Conservation (phyloP, 2,797 vertebrate species). For the Selene dorsalis region DNA sequence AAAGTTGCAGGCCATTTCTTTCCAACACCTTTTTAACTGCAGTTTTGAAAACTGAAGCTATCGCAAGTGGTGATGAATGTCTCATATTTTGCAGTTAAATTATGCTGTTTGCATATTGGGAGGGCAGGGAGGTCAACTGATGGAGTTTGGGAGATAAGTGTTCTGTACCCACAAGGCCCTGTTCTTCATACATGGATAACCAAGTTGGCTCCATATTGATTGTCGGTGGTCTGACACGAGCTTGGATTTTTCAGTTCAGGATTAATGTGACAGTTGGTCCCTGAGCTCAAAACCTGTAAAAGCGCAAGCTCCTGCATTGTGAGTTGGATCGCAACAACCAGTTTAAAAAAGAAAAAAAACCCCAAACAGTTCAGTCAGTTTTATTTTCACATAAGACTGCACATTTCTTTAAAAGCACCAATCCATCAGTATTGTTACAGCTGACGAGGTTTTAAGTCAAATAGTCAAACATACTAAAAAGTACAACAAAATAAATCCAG, state of each 20-base stretch:
- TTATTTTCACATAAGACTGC: slow-evolving; percentile 17
- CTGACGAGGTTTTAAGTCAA: slow-evolving; percentile 3
- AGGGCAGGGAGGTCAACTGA: slow-evolving; percentile 48
- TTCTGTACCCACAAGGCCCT: slow-evolving; percentile 65
- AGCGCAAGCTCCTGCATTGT: not conserved
- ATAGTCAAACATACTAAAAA: not conserved
- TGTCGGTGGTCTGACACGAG: slow-evolving; percentile 7
- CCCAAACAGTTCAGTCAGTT: no score
- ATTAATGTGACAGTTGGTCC: not conserved
- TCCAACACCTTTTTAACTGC: slow-evolving; percentile 15
- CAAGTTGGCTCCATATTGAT: slow-evolving; percentile 27
- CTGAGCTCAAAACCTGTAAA: slow-evolving; percentile 2
- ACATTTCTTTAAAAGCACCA: not conserved
- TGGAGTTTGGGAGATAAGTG: slow-evolving; percentile 61
- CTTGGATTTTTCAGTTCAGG: slow-evolving; percentile 12
- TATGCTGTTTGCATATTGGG: slow-evolving; percentile 49
- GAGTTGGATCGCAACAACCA: not conserved
- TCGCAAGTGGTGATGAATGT: slow-evolving; percentile 45
- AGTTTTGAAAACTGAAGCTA: slow-evolving; percentile 33
- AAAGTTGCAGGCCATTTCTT: slow-evolving; percentile 21
- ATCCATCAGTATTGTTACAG: not conserved
- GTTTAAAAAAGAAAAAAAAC: not conserved
- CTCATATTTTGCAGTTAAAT: slow-evolving; percentile 40
- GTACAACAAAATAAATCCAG: not conserved
- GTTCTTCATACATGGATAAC: slow-evolving; percentile 55